Base-by-base conservation (phyloP, 2,888 invertebrate genomes). In the Steinernema carpocapsae region DNA sequence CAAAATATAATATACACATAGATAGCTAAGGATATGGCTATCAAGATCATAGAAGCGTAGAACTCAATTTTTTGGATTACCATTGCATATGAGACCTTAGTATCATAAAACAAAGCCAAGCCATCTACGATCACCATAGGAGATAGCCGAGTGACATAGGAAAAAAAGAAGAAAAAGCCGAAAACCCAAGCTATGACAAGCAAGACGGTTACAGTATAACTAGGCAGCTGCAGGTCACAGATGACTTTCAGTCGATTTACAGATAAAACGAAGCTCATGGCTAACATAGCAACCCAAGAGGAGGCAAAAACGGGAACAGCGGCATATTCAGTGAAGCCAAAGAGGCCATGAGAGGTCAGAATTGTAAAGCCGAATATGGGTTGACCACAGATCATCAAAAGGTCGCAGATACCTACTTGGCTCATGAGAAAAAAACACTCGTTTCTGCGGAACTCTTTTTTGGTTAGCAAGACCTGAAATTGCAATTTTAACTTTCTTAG, bases 71-170 rank as follows among this genome's bases (percentile, higher is more conserved):
- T 56, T 22, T 56, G 56, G 6, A 56, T 22, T 2, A 56, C 26
- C 22, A 12, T 56, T 1, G 56, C 56, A 26, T 56, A 56, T 2
- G 56, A 22, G 2, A 56, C 56, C 12, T 19, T 26, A 26, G 14
- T 19, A 14, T 56, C 56, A 26, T 56, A 56, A 26, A 24, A 56
- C 14, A 56, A 22, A 14, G 19, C 22, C 26, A 56, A 22, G 6
- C 26, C 56, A 56, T 56, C 56, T 12, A 56, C 56, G 4, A 56
- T 56, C 22, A 56, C 56, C 56, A 56, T 56, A 2, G 56, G 56
- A 12, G 56, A 56, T 24, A 56, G 24, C 14, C 26, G 6, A 14
- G 56, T 56, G 2, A 56, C 26, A 26, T 24, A 56, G 26, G 56
- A 56, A 4, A 56, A 26, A 26, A 56, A 56, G 56, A 56, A 56